phyloP scores from a whole-genome alignment of 2,888 invertebrate species.

The Pandemis corylana region DNA sequence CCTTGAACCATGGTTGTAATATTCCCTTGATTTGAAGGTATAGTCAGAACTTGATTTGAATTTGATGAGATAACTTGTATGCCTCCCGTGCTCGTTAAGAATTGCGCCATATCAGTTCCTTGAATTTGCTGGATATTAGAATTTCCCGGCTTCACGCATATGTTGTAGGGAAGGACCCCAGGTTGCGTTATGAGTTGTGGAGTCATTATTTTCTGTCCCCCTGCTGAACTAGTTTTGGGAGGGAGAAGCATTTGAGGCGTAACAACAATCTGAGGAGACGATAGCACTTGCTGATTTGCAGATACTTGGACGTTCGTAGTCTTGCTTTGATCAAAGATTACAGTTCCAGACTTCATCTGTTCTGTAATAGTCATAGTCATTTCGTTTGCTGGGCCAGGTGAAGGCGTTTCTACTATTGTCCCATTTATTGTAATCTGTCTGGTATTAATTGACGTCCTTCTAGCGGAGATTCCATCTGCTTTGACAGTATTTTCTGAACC shows the following conservation, averaged over 20 bases:
- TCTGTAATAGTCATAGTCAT: constrained; percentile 82
- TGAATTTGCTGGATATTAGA: constrained; percentile 79
- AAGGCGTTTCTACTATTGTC: constrained; percentile 82
- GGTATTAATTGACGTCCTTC: constrained; percentile 81
- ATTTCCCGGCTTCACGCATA: constrained; percentile 79
- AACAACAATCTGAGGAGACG: constrained; percentile 81
- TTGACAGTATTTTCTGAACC: constrained; percentile 77
- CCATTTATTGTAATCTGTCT: constrained; percentile 83
- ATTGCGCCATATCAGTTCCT: constrained; percentile 74
- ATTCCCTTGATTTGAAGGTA: constrained; percentile 76
- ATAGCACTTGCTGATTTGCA: constrained; percentile 75
- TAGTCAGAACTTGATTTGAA: constrained; percentile 79
- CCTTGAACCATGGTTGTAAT: constrained; percentile 73
- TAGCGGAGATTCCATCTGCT: constrained; percentile 79
- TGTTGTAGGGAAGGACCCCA: constrained; percentile 77
- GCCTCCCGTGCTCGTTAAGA: constrained; percentile 76
- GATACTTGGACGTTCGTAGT: constrained; percentile 79
- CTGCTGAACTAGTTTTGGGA: constrained; percentile 73
- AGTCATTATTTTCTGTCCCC: constrained; percentile 73
- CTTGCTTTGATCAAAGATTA: constrained; percentile 80
- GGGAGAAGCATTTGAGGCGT: constrained; percentile 81
- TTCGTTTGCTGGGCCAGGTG: constrained; percentile 81
- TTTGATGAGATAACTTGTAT: constrained; percentile 83
- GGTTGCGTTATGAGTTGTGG: constrained; percentile 80
- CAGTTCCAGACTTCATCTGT: constrained; percentile 80